Percentiles rank a stretch among this genome's conserved stretches.
phyloP scores from a whole-genome alignment of 1,140 invertebrate genomes.

The Agraylea sexmaculata region DNA sequence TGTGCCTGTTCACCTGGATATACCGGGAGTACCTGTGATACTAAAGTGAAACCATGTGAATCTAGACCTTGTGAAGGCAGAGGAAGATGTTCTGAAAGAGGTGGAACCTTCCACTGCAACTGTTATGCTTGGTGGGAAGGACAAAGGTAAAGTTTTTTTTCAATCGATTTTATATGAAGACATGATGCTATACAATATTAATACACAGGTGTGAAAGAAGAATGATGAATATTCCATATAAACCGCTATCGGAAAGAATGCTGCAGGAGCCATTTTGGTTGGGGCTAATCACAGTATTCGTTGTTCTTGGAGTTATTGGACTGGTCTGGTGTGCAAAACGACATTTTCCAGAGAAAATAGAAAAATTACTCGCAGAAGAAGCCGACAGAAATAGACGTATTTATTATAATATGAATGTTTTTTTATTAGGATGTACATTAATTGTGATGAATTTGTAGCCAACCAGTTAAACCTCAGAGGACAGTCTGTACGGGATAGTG shows the following conservation, averaged over 20 bases:
- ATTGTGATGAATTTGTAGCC: slow-evolving; percentile 18
- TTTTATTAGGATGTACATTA: background rate
- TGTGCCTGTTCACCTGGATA: slow-evolving; percentile 54
- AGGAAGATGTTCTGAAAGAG: slow-evolving; percentile 52
- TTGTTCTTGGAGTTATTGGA: slow-evolving; percentile 59
- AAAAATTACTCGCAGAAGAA: slow-evolving; percentile 68
- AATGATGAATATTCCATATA: slow-evolving; percentile 53
- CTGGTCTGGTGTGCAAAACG: slow-evolving; percentile 68
- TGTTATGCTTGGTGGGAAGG: slow-evolving; percentile 66
- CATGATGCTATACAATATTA: background rate
- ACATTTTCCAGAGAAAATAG: slow-evolving; percentile 72
- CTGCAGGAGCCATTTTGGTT: slow-evolving; percentile 74
- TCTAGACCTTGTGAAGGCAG: slow-evolving; percentile 56
- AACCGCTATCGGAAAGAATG: slow-evolving; percentile 60
- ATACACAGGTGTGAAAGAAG: slow-evolving; percentile 44
- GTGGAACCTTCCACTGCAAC: slow-evolving; percentile 47
- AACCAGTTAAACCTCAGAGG: slow-evolving; percentile 24
- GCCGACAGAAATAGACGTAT: slow-evolving; percentile 51
- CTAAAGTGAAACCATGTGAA: slow-evolving; percentile 53
- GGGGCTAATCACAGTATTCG: slow-evolving; percentile 64
- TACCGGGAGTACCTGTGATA: slow-evolving; percentile 50
- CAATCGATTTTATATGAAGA: background rate
- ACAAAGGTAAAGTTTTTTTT: slow-evolving; percentile 24
- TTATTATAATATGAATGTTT: slow-evolving; percentile 25
- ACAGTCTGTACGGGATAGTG: slow-evolving; percentile 22